These are phyloP conservation scores for Mystacides longicornis DNA, from an alignment of 2,888 invertebrate genomes.

Conservation along the genomic window DNA sequence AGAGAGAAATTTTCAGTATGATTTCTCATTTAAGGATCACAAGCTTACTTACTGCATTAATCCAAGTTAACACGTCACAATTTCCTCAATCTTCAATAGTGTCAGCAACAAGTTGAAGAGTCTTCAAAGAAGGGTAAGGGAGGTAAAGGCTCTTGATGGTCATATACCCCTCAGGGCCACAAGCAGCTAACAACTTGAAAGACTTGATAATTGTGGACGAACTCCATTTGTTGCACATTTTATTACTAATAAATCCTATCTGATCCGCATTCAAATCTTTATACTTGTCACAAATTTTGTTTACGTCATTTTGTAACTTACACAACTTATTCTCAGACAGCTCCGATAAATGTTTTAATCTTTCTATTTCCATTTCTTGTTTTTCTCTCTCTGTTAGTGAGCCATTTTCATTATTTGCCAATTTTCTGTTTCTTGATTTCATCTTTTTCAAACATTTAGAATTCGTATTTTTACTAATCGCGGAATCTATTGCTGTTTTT, in stretches of 20 bases:
- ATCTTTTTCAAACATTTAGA: too few relatives aligned
- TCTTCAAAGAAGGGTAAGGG: conserved; percentile 1
- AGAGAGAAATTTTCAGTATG: too few relatives aligned
- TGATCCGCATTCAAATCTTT: not conserved
- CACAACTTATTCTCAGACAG: not conserved
- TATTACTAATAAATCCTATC: conserved; percentile 3
- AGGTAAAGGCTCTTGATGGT: not conserved
- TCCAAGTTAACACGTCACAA: not conserved
- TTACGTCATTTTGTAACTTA: not conserved
- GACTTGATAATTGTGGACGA: not conserved
- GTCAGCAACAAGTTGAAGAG: not conserved
- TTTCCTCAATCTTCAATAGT: not conserved
- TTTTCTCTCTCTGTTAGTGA: not conserved
- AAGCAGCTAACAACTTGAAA: not conserved
- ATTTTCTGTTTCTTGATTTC: not conserved
- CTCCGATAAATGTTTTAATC: not conserved
- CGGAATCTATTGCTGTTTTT: too few relatives aligned
- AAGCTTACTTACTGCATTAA: not conserved
- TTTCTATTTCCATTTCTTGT: not conserved
- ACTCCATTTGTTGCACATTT: not conserved
- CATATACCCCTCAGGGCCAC: conserved; percentile 2
- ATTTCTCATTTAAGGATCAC: too few relatives aligned
- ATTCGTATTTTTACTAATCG: too few relatives aligned
- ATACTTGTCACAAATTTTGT: not conserved
- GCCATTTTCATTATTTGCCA: not conserved